Base-by-base conservation (phyloP, 2,113 vertebrate species). In the Dromiciops gliroides region DNA sequence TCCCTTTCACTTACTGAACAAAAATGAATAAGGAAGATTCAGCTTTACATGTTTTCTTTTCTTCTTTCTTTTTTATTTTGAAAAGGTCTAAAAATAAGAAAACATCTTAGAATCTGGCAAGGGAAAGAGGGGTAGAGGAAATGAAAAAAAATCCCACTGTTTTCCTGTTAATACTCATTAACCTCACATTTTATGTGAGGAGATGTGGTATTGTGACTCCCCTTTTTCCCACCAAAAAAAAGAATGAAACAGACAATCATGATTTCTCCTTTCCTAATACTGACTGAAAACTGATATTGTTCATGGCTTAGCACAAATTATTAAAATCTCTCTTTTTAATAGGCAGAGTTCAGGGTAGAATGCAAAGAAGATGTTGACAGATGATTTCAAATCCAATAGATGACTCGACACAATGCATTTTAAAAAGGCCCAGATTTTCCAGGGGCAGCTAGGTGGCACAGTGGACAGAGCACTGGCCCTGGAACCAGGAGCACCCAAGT, bases 141-240 rank as follows among this genome's bases (percentile, higher is more conserved):
- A 90, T 93, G 90, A 94, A 92, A 92, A 95, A 90, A 67, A 50
- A 56, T 90, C 56, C 28, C 47, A 48, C 44, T 48, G 22, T 92
- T 50, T 93, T 96, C 93, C 91, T 91, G 52, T 91, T 93, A 93
- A 92, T 6, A 37, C 92, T 93, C 89, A 83, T 95, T 96, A 92
- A 93, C 83, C 92, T 95, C 75, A 95, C 91, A 53, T n/a, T 89
- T 93, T 95, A 94, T 89, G 89, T 56, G 48, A 48, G 92, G 93
- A 96, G 50, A 89, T 75, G 94, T 88, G 31, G 51, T 51, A 51
- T 94, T 97, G 96, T 94, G 95, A 95, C 96, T 92, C 93, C 26
- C 28, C 4, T 2, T 9, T 60, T 60, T 60, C 25, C 28, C 2
- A 31, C 56, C 26, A 28, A 10, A 31, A 12, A 8, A 67, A 89